phyloP scores from a whole-genome alignment of 2,888 invertebrate genomes.

The Theretra japonica region DNA sequence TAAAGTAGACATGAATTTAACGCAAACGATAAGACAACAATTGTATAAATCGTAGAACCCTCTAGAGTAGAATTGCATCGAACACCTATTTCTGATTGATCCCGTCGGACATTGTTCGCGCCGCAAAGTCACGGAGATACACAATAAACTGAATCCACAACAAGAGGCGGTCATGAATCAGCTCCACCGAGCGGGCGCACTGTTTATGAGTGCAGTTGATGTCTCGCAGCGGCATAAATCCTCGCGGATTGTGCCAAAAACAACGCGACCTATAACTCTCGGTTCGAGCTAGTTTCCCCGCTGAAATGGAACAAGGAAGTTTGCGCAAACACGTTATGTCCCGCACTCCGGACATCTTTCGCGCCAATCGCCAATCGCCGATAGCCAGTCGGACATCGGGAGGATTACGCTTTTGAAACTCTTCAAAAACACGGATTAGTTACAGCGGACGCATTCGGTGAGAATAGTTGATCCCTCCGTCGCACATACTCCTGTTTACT shows the following conservation, averaged over 20 bases:
- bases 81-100: background rate
- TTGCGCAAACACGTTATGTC: slow-evolving; percentile 56
- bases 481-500: background rate
- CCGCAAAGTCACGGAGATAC: slow-evolving; percentile 46
- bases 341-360: slow-evolving; percentile 49
- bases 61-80: background rate
- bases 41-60: background rate
- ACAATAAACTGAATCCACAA: slow-evolving; percentile 66
- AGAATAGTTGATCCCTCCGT: slow-evolving; percentile 11
- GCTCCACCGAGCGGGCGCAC: slow-evolving; percentile 60
- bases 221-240: slow-evolving; percentile 73
- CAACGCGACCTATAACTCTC: slow-evolving; percentile 62
- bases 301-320: slow-evolving; percentile 55
- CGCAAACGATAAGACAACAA: too few species aligned
- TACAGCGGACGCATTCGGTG: background rate
- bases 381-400: slow-evolving; percentile 27
- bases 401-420: slow-evolving; percentile 32
- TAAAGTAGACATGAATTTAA: too few species aligned
- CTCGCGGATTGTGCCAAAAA: slow-evolving; percentile 69
- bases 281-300: slow-evolving; percentile 55
- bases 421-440: slow-evolving; percentile 24
- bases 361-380: slow-evolving; percentile 48
- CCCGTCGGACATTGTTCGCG: background rate
- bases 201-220: slow-evolving; percentile 80
- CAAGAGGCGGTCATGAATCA: slow-evolving; percentile 65